These are phyloP conservation scores for Micromys minutus DNA, from an alignment of 2,113 vertebrate species.

Conservation along the genomic window DNA sequence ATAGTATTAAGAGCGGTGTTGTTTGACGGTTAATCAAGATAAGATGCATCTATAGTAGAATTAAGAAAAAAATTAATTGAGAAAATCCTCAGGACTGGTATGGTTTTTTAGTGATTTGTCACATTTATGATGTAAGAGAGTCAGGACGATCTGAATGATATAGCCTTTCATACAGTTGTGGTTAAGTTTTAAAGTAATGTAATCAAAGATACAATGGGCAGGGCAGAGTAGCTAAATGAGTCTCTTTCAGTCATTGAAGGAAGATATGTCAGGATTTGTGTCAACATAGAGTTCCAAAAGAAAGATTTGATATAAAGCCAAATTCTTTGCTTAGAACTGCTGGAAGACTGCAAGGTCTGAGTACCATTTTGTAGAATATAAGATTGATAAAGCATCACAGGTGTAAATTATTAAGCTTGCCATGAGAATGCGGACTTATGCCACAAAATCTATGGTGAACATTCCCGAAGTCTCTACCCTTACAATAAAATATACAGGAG, in stretches of 20 bases:
- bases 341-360: neutral
- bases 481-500: neutral
- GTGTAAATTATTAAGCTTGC: neutral
- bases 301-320: neutral
- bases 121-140: neutral
- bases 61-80: neutral
- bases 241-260: neutral
- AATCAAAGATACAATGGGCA: neutral
- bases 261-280: neutral
- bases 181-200: neutral
- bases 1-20: neutral
- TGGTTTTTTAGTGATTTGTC: neutral
- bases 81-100: too few species aligned
- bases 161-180: neutral
- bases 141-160: neutral
- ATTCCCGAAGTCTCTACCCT: rapidly evolving
- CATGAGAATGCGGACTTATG: neutral
- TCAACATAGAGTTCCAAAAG: neutral
- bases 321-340: neutral
- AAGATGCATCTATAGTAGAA: neutral
- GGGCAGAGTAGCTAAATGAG: neutral
- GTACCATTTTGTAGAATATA: neutral
- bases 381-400: neutral
- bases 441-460: neutral
- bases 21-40: neutral